Evolutionary conservation across 2,888 invertebrate species (phyloP).

Genomic region (Dasysyrphus albostriatus): DNA sequence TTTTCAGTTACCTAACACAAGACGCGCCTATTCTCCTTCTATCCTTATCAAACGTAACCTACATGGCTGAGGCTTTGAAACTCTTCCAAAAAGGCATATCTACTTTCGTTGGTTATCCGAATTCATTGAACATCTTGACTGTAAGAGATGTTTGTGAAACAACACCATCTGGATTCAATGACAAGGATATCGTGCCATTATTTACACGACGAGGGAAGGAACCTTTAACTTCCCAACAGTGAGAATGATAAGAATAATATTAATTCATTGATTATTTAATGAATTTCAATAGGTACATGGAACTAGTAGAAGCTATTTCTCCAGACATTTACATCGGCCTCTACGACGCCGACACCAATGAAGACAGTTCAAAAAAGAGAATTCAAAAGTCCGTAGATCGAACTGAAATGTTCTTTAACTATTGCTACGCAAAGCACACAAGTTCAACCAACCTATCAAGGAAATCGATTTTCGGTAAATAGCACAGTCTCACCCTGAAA

Average conservation of each 20-base stretch:
- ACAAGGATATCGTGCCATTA: constrained; percentile 88
- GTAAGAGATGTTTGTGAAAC: constrained; percentile 87
- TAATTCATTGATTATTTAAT: neutral
- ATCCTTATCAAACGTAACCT: constrained; percentile 88
- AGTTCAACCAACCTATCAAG: constrained; percentile 85
- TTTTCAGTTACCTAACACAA: constrained; percentile 87
- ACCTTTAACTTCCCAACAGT: constrained; percentile 87
- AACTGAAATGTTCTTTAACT: constrained; percentile 88
- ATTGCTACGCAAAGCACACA: constrained; percentile 88
- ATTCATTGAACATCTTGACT: constrained; percentile 84
- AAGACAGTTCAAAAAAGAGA: constrained; percentile 88
- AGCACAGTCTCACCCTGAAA: neutral
- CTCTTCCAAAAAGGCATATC: constrained; percentile 87
- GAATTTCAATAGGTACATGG: constrained; percentile 87
- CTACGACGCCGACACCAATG: constrained; percentile 87
- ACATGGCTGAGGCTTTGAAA: constrained; percentile 87
- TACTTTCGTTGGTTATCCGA: constrained; percentile 88
- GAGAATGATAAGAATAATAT: constrained; percentile 62
- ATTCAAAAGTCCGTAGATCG: constrained; percentile 89
- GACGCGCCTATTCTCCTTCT: constrained; percentile 88
- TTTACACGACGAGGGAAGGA: constrained; percentile 92
- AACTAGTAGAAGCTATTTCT: constrained; percentile 89
- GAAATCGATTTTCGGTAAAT: constrained; percentile 84
- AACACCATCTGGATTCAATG: constrained; percentile 89
- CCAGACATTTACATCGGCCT: constrained; percentile 93